A percentile compares a stretch with the other conserved stretches of the same genome.
Conservation (phyloP, 2,797 vertebrate species). For the Enoplosus armatus region DNA sequence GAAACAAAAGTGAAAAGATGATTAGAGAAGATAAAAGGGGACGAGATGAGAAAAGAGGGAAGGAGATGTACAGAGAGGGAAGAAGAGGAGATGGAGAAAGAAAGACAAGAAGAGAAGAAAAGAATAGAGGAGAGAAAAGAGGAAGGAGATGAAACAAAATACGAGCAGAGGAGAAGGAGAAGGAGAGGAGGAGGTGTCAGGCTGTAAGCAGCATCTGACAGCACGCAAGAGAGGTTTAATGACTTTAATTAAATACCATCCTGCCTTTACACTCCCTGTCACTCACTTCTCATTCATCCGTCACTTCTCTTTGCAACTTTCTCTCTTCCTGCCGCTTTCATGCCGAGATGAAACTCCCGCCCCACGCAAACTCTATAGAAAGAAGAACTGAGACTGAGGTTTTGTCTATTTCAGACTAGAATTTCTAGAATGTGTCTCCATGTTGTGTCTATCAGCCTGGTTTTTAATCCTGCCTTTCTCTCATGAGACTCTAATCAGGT, state of each 20-base stretch:
- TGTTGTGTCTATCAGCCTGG: neutral
- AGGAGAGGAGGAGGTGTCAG: neutral
- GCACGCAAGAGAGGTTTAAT: conserved; percentile 34
- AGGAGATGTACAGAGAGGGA: neutral
- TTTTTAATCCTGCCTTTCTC: conserved; percentile 1
- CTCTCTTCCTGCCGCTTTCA: conserved; percentile 6
- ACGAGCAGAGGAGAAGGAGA: neutral
- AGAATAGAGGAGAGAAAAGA: neutral
- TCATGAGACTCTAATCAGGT: conserved; percentile 24
- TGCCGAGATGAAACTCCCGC: neutral
- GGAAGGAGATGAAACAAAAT: neutral
- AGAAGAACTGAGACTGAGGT: neutral
- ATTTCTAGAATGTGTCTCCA: neutral
- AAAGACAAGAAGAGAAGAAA: neutral
- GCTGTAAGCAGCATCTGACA: conserved; percentile 24
- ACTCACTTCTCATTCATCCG: conserved; percentile 16
- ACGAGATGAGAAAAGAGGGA: neutral
- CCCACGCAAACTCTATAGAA: neutral
- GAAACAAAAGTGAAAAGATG: neutral
- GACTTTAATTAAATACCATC: conserved; percentile 58
- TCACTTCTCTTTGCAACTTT: conserved; percentile 4
- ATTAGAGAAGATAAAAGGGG: neutral
- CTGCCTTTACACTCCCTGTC: conserved; percentile 16
- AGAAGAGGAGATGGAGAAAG: neutral
- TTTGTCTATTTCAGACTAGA: conserved; percentile 28